Evolutionary conservation across 2,888 invertebrate genomes (phyloP), one percentile per base, ranked within the genome.

Genomic region (Liodrosophila aerea): DNA sequence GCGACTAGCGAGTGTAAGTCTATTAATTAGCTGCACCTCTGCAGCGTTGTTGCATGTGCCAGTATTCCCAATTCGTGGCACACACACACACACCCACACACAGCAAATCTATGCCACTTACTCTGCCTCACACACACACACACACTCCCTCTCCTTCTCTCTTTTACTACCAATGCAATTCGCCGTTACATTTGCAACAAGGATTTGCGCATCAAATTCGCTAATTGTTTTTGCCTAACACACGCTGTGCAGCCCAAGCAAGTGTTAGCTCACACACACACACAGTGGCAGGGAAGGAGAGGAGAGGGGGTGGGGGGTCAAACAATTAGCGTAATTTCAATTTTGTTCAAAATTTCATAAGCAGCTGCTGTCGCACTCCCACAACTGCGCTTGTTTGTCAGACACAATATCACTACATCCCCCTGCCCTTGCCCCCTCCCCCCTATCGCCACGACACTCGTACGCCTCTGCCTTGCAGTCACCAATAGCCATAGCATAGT

Each of bases 311-410:
- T 31, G 8, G 18, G 31, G 51, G 70, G 54, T 71, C 85, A 83
- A 88, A 88, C 88, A 87, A 87, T 87, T 87, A 87, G 87, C 85
- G 85, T 87, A 88, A 87, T 87, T 87, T 88, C 83, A 88, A 88
- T 87, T 88, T 86, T 81, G 86, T 84, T 87, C 76, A 88, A 87
- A 87, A 84, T 87, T 87, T 87, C 76, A 87, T 87, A 85, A 88
- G 84, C 83, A 73, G 51, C 59, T 56, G 37, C 52, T 36, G 43
- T 37, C 16, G 44, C 22, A 16, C 37, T 36, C 45, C 16, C 46
- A 30, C 61, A 37, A 47, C 51, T 52, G 44, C 30, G 59, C 46
- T 45, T n/a, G 11, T 16, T 16, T 7, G 12, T 13, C 13, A 11
- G 1, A 1, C 7, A 1, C 34, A 4, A 7, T 7, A 4, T 12